Conservation (phyloP, 2,797 vertebrate species). For the Gallirallus australis region DNA sequence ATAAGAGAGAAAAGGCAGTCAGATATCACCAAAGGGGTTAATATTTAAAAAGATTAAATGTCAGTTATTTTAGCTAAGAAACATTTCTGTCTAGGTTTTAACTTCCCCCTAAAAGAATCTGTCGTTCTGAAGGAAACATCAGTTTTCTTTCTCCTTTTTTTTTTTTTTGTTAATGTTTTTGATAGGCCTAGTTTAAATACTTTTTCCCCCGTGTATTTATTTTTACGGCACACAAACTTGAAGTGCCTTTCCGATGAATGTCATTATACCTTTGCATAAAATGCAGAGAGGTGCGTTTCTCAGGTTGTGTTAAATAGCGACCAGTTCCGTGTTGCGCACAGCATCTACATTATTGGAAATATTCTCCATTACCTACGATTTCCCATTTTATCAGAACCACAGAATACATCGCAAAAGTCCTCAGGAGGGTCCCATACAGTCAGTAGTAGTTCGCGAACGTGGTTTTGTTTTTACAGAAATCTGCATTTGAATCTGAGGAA, state of each 20-base stretch:
- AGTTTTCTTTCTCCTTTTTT: fast-evolving
- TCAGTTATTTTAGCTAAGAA: slow-evolving; percentile 67
- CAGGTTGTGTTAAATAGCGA: not conserved
- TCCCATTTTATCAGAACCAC: not conserved
- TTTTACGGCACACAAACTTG: not conserved
- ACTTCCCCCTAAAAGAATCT: not conserved
- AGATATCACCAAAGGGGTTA: slow-evolving; percentile 80
- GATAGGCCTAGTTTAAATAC: not conserved
- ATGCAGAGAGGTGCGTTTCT: not conserved
- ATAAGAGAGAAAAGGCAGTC: slow-evolving; percentile 81
- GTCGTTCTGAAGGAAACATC: not conserved
- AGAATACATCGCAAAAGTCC: not conserved
- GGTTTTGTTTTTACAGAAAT: not conserved
- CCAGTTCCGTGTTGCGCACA: not conserved
- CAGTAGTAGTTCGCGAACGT: not conserved
- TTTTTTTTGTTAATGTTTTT: not conserved
- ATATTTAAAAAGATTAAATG: slow-evolving; percentile 84
- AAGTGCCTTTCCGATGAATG: not conserved
- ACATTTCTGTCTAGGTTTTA: slow-evolving; percentile 48
- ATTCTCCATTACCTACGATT: not conserved
- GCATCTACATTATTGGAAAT: not conserved
- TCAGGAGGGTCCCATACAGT: not conserved
- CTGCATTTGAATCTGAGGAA: not conserved
- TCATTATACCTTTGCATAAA: not conserved
- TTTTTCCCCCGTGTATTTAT: too few relatives aligned